Base-by-base conservation (phyloP, 2,888 invertebrate genomes). In the Rhagonycha fulva region DNA sequence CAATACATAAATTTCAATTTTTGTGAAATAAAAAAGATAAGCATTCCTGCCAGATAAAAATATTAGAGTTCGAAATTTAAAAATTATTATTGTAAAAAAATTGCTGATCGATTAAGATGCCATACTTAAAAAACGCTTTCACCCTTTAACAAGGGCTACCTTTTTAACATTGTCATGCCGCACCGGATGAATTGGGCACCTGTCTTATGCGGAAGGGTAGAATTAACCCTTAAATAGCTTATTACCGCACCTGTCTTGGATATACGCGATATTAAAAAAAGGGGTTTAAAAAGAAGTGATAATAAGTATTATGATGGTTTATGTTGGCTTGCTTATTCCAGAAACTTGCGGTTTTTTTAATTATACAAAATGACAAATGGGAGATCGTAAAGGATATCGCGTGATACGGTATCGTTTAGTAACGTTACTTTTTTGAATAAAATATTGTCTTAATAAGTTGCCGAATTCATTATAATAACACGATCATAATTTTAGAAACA, bases 201-300 rank as follows among this genome's bases (percentile, higher is more conserved):
- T 85, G 85, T 82, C 80, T n/a, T 69, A 68, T 61, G 24, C 68
- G 72, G 75, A 78, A 78, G 78, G 78, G 76, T 78, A 70, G 79
- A 83, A 84, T 84, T 84, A 84, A 84, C 84, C 84, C 84, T 84
- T 84, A 84, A 84, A 82, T 80, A 79, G 80, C 81, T 81, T 79
- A 83, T 83, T 83, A 80, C 79, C 75, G 78, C 85, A 84, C 83
- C 84, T 84, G 84, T 82, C 82, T 79, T 73, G 26, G 62, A 28
- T 72, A 63, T 47, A 14, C 19, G 19, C 14, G 12, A 3, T 62
- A 19, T 23, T 24, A 66, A 62, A 62, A 66, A 70, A 26, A 71
- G 76, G 71, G 14, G 69, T 28, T 28, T 14, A 19, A 69, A 66
- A 19, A 67, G 47, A 66, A 9, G 23, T 60, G 63, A 71, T 77